Conservation (phyloP, 2,888 invertebrate species). For the Plagodis pulveraria region DNA sequence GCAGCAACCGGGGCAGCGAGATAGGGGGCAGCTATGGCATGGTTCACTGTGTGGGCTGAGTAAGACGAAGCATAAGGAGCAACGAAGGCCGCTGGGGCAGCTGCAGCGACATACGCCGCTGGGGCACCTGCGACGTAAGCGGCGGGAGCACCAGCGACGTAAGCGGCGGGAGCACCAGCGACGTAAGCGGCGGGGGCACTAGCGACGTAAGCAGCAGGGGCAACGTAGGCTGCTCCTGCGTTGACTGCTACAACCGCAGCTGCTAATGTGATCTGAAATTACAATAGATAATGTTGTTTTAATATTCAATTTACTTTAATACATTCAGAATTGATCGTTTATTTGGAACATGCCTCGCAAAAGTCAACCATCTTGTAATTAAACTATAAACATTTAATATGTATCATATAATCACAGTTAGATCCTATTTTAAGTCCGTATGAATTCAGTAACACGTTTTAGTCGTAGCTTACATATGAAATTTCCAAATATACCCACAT, state of each 20-base stretch:
- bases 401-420: too few species aligned
- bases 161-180: slow-evolving; percentile 15
- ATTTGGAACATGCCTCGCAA: too few species aligned
- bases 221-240: slow-evolving; percentile 18
- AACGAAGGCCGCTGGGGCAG: slow-evolving; percentile 15
- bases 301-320: too few species aligned
- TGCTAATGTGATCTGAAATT: slow-evolving; percentile 9
- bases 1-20: slow-evolving; percentile 17
- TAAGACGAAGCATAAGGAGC: slow-evolving; percentile 30
- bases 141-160: slow-evolving; percentile 19
- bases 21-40: slow-evolving; percentile 24
- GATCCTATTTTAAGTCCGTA: too few species aligned
- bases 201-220: slow-evolving; percentile 16
- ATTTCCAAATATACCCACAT: too few species aligned
- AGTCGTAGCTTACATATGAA: too few species aligned
- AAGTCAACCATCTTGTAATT: too few species aligned
- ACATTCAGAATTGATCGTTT: too few species aligned
- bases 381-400: too few species aligned
- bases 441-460: too few species aligned
- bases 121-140: slow-evolving; percentile 16
- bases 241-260: slow-evolving; percentile 11
- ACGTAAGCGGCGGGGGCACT: slow-evolving; percentile 20
- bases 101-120: slow-evolving; percentile 19
- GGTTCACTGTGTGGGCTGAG: slow-evolving; percentile 25
- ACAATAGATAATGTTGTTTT: too few species aligned